Percentiles rank a stretch among this genome's conserved stretches.
Evolutionary conservation across 1,140 invertebrate species (phyloP).

Genomic region (Orchesella cincta): DNA sequence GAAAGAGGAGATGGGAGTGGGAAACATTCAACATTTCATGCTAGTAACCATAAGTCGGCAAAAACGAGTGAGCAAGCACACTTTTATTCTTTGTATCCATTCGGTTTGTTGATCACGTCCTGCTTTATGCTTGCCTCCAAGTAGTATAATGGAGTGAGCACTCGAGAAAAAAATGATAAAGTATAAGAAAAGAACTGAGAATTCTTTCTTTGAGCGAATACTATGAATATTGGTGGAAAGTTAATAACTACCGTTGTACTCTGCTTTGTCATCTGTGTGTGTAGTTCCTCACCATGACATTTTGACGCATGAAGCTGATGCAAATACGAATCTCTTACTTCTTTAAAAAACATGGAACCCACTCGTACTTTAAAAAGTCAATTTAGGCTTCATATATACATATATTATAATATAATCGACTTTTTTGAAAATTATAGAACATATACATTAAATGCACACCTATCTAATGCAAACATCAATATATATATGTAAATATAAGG

Average conservation of each 20-base stretch:
- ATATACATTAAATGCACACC: no score
- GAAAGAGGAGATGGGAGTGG: no score
- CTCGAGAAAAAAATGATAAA: neutral
- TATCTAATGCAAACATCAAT: no score
- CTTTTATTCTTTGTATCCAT: conserved; percentile 1
- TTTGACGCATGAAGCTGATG: conserved; percentile 3
- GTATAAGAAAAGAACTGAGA: neutral
- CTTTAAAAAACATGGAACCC: no score
- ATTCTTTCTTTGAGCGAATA: neutral
- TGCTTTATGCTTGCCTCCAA: neutral
- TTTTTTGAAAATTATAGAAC: no score
- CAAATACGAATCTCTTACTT: neutral
- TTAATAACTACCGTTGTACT: neutral
- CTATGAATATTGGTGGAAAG: conserved; percentile 9
- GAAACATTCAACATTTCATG: no score
- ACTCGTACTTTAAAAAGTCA: conserved; percentile 2
- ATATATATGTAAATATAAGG: no score
- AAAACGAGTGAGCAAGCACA: neutral
- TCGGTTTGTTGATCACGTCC: conserved; percentile 9
- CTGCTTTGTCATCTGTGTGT: neutral
- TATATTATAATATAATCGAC: no score
- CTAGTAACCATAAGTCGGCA: no score
- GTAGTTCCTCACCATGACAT: conserved; percentile 1
- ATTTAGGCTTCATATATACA: neutral
- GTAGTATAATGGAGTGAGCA: neutral